These are phyloP conservation scores for Malurus elegans DNA, from an alignment of 2,113 vertebrate species.

Conservation along the genomic window DNA sequence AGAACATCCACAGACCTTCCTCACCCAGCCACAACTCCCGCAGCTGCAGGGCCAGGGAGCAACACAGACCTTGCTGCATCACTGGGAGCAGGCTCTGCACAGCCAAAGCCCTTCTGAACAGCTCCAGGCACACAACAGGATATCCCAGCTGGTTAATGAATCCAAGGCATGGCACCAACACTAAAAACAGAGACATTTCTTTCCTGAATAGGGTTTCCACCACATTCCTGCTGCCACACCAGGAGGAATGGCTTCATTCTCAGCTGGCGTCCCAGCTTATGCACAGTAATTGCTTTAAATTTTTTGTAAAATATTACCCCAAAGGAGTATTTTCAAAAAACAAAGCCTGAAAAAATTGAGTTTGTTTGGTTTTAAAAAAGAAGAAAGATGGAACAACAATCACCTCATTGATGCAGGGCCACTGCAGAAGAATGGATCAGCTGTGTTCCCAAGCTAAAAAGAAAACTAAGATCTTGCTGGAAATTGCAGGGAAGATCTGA, in stretches of 20 bases:
- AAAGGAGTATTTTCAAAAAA: neutral
- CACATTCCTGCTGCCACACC: neutral
- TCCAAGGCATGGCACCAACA: neutral
- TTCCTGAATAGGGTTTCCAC: neutral
- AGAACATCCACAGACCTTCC: neutral
- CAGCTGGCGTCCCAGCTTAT: neutral
- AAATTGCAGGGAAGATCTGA: neutral
- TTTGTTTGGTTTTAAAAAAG: neutral
- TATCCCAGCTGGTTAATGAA: neutral
- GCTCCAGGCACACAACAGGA: neutral
- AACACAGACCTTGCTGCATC: accelerated
- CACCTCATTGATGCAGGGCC: neutral
- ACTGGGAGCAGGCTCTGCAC: neutral
- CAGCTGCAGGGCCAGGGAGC: neutral
- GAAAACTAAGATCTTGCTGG: neutral
- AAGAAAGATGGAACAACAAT: neutral
- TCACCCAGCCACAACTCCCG: neutral
- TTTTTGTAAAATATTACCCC: neutral
- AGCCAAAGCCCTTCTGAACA: neutral
- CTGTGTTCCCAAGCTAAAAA: neutral
- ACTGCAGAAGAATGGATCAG: accelerated
- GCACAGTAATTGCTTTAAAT: neutral
- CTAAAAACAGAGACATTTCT: neutral
- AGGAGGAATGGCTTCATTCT: neutral
- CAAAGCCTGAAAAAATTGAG: neutral